Evolutionary conservation across 2,113 vertebrate species (phyloP), one percentile per base, ranked within the genome.

Genomic region (Tor tambroides): DNA sequence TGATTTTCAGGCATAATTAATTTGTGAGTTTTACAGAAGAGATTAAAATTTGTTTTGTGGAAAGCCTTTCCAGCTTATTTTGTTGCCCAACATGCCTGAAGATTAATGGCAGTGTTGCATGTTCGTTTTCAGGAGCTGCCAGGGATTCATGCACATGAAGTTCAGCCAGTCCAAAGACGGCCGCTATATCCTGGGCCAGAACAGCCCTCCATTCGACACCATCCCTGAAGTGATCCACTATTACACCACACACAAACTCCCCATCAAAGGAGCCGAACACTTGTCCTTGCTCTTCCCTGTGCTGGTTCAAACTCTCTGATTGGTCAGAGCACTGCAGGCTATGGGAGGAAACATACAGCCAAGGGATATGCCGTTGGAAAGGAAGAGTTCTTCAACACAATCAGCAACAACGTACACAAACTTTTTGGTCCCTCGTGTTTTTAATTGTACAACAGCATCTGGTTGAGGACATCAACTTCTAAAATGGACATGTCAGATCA

Each of bases 131-230:
- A 99, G 98, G 96, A 99, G 98, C 93, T 99, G 96, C 91, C 98
- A 98, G 93, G 98, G 98, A 89, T 99, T 99, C 93, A 99, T 99
- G 98, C 98, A 99, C 91, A 99, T 99, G 97, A 99, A 99, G 93
- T 96, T 99, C 94, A 95, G 94, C 59, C 96, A 95, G 93, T 96
- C 94, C 89, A 95, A 96, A 94, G 97, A 98, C 19, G 94, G 95
- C 10, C 96, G 96, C 77, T 99, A 97, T 63, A 92, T 99, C 88
- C 95, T 99, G 83, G 98, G 98, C 51, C 97, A 99, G 94, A 99
- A 99, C 94, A 99, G 97, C 89, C 98, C 97, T 63, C 98, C 97
- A 0, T 99, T 99, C 86, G 87, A 94, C 94, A 98, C 96, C 28
- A 96, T 99, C 91, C 97, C 98, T 0, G 97, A 99, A 95, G 97